Base-by-base conservation (phyloP, 2,113 vertebrate genomes). In the Chlorodrepanis virens region DNA sequence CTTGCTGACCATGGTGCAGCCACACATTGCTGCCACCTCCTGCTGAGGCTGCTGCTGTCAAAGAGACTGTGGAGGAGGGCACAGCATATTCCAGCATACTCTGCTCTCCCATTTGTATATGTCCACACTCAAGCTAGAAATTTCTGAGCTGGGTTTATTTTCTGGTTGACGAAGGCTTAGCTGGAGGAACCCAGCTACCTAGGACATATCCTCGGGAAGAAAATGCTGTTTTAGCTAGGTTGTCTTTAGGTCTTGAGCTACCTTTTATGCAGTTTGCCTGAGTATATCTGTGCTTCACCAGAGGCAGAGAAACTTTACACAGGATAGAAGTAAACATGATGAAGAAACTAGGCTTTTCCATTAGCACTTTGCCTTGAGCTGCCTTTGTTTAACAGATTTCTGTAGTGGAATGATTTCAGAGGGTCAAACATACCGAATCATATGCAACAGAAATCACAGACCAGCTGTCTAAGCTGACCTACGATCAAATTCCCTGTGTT, bases 301-400 rank as follows among this genome's bases (percentile, higher is more conserved):
- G 12, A 69, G n/a, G 11, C 1, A 85, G 31, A 14, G 10, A 53
- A 69, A 53, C 0, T 8, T 75, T n/a, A 29, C 2, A 14, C 0
- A 0, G 11, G 15, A 18, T 31, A 37, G 50, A 74, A 71, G n/a
- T 8, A 44, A 79, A 49, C 68, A 11, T 6, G 9, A 35, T 57
- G 20, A 59, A 31, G 35, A 28, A 87, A 50, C 2, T 9, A 40
- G 12, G 10, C 11, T 61, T 84, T 93, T 61, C n/a, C 9, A 13
- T 49, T 40, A 37, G 12, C 39, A 12, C 2, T 63, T 94, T 87
- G 20, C 56, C 42, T 35, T 79, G 6, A 61, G 40, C 4, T 50
- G 7, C 14, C 27, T 59, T 81, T 10, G 22, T 49, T 52, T 49
- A 74, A 57, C 40, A 67, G 18, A 75, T 71, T 83, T 29, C 27